Evolutionary conservation across 2,888 invertebrate species (phyloP).

Genomic region (Empis livida): DNA sequence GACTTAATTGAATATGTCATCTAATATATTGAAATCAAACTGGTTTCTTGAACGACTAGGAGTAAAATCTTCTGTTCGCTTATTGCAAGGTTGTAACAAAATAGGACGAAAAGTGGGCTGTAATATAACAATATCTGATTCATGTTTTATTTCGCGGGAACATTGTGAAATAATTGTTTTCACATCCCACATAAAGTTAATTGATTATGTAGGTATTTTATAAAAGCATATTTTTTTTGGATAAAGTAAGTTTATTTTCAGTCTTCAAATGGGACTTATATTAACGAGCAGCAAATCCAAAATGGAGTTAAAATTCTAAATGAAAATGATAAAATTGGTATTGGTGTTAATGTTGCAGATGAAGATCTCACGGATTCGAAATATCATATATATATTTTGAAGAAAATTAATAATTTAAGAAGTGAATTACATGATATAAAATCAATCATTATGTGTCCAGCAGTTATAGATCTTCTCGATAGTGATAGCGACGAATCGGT

Average conservation of each 20-base stretch:
- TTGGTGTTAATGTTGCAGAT: background rate
- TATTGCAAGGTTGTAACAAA: too few species aligned
- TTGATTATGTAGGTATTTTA: background rate
- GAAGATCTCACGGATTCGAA: background rate
- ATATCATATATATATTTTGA: background rate
- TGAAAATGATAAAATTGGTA: background rate
- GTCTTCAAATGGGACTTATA: background rate
- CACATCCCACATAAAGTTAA: too few species aligned
- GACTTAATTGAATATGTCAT: too few species aligned
- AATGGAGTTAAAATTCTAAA: background rate
- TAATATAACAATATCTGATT: too few species aligned
- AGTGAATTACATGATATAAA: background rate
- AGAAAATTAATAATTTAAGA: background rate
- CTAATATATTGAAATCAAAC: too few species aligned
- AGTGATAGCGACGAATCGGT: background rate
- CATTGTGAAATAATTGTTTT: too few species aligned
- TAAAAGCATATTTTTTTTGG: background rate
- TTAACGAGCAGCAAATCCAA: background rate
- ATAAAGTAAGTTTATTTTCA: background rate
- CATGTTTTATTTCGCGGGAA: too few species aligned
- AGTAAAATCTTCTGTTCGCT: too few species aligned
- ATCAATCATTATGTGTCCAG: background rate
- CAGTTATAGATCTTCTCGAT: background rate
- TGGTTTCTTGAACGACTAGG: too few species aligned
- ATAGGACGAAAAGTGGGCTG: too few species aligned